A percentile compares a stretch with the other conserved stretches of the same genome.
Evolutionary conservation across 2,113 vertebrate genomes (phyloP).

Genomic region (Tragelaphus strepsiceros): DNA sequence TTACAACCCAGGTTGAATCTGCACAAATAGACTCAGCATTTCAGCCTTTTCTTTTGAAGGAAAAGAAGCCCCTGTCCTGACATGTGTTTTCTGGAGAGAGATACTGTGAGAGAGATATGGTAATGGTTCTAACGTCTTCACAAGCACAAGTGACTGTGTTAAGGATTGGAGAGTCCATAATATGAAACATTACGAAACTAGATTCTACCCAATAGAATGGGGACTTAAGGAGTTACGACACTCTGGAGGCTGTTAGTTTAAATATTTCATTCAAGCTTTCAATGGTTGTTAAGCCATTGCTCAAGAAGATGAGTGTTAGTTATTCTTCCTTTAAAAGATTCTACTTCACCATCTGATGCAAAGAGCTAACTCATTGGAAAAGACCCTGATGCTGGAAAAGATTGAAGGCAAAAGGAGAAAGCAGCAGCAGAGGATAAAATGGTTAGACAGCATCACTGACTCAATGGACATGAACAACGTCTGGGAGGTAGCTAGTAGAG

Average conservation of each 20-base stretch:
- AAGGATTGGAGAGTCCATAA: neutral
- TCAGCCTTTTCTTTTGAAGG: neutral
- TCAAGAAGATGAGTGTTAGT: neutral
- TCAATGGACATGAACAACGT: neutral
- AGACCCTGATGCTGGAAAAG: neutral
- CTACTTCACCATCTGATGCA: neutral
- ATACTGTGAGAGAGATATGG: neutral
- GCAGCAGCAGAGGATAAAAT: neutral
- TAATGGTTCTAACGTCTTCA: neutral
- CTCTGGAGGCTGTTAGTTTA: neutral
- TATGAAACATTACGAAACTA: neutral
- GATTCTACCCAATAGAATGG: neutral
- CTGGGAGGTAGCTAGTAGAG: neutral
- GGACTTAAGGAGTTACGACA: neutral
- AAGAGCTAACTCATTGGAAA: neutral
- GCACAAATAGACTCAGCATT: neutral
- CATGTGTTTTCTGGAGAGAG: neutral
- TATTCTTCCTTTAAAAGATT: slow-evolving; percentile 25
- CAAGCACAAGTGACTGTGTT: neutral
- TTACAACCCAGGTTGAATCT: neutral
- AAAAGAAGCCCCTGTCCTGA: neutral
- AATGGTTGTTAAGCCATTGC: neutral
- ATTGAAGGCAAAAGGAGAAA: neutral
- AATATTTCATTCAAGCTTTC: neutral
- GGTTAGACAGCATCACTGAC: neutral